Base-by-base conservation (phyloP, 2,888 invertebrate genomes). In the Calliscelio sp. region DNA sequence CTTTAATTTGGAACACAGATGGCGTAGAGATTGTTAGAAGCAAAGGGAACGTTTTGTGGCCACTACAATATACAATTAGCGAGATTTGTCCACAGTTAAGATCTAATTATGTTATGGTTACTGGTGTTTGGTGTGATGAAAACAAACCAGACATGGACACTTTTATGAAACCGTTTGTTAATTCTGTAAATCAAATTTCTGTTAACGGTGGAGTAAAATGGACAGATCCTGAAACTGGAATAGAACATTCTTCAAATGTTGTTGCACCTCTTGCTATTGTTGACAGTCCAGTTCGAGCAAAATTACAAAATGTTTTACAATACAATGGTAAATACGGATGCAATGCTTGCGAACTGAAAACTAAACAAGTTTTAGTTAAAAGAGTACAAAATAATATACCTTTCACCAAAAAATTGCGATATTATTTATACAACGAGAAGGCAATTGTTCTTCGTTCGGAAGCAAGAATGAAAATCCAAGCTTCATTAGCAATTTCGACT, bases 261-360 rank as follows among this genome's bases (percentile, higher is more conserved):
- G 10, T 66, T n/a, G 66, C 66, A 46, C 66, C 66, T 4, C 28
- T 66, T 32, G 51, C 44, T 32, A 38, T 49, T 32, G 66, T 32
- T 3, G 66, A 66, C n/a, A 35, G 46, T n/a, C 66, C 66, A 8
- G 66, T 66, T 2, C 14, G 66, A 66, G 66, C 66, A 10, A 7
- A 20, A 16, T 28, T 66, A 10, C 66, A 49, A 49, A 66, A 51
- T 22, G 20, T 35, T 18, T 20, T 49, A 0, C 20, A 38, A 16
- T 49, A 66, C 32, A 35, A 41, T n/a, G 49, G 51, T 4, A 49
- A 49, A 22, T 66, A 32, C 32, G 32, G 35, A 5, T 66, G 66
- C 22, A 66, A 66, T 35, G n/a, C 32, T 11, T 66, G 66, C 18
- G 66, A 66, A 51, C 18, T 18, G 8, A 66, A 25, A 25, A 2